Conservation (phyloP, 2,113 vertebrate genomes). For the Todiramphus saurophagus region DNA sequence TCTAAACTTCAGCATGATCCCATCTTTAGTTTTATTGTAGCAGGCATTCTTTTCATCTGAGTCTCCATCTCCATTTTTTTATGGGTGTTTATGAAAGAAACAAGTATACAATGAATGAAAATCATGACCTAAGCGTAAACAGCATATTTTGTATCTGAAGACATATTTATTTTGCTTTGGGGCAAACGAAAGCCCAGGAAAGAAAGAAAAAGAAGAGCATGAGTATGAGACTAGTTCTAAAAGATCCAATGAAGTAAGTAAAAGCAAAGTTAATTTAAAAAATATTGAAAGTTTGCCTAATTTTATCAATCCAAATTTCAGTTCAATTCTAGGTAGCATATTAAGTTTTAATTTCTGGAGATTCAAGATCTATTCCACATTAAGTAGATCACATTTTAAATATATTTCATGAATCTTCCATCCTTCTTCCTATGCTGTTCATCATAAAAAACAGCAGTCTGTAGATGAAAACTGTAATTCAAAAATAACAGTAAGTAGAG, state of each 20-base stretch:
- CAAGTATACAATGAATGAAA: neutral
- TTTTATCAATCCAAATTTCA: neutral
- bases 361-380: neutral
- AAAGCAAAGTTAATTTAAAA: neutral
- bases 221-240: neutral
- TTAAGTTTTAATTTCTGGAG: neutral
- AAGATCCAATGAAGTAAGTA: neutral
- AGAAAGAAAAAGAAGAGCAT: neutral
- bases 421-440: neutral
- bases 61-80: neutral
- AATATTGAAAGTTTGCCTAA: neutral
- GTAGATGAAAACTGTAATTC: neutral
- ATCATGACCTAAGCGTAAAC: neutral
- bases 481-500: neutral
- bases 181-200: neutral
- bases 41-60: neutral
- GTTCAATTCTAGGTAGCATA: neutral
- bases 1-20: neutral
- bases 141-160: neutral
- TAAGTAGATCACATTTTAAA: neutral
- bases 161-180: neutral
- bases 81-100: neutral
- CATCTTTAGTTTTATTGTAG: neutral
- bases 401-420: neutral
- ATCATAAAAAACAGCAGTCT: neutral